A percentile compares a stretch with the other conserved stretches of the same genome.
Evolutionary conservation across 1,140 invertebrate genomes (phyloP).

Genomic region (Onthophagus taurus): DNA sequence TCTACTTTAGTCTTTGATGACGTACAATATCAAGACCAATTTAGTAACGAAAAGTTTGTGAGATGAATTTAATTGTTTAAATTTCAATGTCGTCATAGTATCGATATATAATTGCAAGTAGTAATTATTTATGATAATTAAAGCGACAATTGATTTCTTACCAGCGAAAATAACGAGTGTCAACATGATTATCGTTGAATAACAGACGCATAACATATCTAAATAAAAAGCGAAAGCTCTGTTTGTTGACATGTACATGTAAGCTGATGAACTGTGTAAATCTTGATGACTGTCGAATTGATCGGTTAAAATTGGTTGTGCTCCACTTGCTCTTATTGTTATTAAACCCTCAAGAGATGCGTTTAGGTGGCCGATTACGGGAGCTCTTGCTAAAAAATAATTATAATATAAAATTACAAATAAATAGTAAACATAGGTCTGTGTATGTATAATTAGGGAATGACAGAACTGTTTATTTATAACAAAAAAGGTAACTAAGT

Average conservation of each 20-base stretch:
- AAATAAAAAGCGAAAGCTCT: slow-evolving; percentile 63
- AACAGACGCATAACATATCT: slow-evolving; percentile 62
- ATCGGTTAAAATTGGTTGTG: slow-evolving; percentile 62
- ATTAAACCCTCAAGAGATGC: slow-evolving; percentile 77
- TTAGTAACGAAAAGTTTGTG: no score
- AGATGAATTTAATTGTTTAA: no score
- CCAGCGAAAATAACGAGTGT: slow-evolving; percentile 51
- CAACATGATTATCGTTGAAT: slow-evolving; percentile 55
- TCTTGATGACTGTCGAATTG: slow-evolving; percentile 73
- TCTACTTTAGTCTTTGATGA: no score
- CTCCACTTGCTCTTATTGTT: slow-evolving; percentile 75
- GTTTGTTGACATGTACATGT: slow-evolving; percentile 47
- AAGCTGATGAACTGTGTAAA: slow-evolving; percentile 53
- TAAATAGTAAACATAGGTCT: no score
- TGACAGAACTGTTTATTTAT: background rate
- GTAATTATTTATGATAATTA: no score
- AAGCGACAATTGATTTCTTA: no score
- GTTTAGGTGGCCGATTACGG: slow-evolving; percentile 77
- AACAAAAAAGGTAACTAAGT: background rate
- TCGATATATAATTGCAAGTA: no score
- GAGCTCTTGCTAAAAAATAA: slow-evolving; percentile 50
- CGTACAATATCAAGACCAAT: no score
- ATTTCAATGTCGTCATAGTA: no score
- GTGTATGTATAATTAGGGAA: no score
- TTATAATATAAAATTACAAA: no score